These are phyloP conservation scores for Saxicola maurus DNA, from an alignment of 2,797 vertebrate species.

Conservation along the genomic window DNA sequence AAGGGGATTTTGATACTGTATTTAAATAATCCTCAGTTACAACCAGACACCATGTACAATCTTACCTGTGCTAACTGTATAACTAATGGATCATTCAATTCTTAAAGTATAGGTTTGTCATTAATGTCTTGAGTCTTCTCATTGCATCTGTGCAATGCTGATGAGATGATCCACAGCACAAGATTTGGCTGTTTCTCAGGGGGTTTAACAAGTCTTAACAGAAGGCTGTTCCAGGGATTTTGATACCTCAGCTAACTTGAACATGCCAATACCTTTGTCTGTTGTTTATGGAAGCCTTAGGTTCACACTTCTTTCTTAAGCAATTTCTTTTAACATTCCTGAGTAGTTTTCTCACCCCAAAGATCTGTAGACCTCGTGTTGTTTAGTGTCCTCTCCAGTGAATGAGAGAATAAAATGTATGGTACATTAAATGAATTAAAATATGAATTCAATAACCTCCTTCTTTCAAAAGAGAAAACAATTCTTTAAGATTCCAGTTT, in stretches of 20 bases:
- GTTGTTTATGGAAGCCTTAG: neutral
- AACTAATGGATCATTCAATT: neutral
- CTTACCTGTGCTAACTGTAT: neutral
- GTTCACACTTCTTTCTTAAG: neutral
- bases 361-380: neutral
- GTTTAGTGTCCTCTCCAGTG: neutral
- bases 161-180: neutral
- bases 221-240: neutral
- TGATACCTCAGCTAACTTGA: neutral
- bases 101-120: neutral
- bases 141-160: neutral
- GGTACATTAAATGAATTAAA: neutral
- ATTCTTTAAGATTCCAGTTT: neutral
- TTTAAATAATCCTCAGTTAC: neutral
- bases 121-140: neutral
- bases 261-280: neutral
- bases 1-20: neutral
- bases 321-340: neutral
- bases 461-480: neutral
- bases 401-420: neutral
- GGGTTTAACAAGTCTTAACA: neutral
- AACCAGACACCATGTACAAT: neutral
- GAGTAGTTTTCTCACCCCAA: neutral
- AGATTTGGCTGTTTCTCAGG: neutral
- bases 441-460: neutral